Percentiles rank a stretch among this genome's conserved stretches.
Evolutionary conservation across 1,140 invertebrate genomes (phyloP).

Genomic region (Paracyclopina nana): DNA sequence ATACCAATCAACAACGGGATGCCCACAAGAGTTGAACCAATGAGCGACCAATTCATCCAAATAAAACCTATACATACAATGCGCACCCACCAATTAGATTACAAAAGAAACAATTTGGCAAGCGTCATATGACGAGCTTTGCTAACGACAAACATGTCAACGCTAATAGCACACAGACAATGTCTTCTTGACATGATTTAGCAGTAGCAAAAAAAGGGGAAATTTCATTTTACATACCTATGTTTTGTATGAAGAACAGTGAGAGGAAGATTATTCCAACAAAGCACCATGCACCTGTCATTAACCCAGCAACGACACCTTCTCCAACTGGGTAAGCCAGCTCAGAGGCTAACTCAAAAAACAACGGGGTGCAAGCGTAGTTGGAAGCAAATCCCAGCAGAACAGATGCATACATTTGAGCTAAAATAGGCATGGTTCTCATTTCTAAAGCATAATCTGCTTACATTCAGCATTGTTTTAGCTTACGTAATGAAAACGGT

Average conservation of each 20-base stretch:
- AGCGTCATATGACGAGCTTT: too few relatives aligned
- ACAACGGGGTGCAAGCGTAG: constrained; percentile 29
- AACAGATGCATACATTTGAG: constrained; percentile 22
- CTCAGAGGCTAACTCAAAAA: constrained; percentile 31
- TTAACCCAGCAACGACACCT: constrained; percentile 29
- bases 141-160: too few relatives aligned
- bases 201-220: too few relatives aligned
- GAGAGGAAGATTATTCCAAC: constrained; percentile 27
- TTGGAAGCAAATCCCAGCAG: constrained; percentile 27
- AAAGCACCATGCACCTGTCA: constrained; percentile 29
- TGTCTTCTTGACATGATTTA: too few relatives aligned
- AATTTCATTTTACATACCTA: constrained; percentile 25
- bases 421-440: too few relatives aligned
- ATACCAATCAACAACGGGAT: neutral
- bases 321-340: constrained; percentile 32
- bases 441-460: too few relatives aligned
- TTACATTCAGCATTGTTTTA: too few relatives aligned
- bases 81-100: too few relatives aligned
- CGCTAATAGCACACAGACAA: too few relatives aligned
- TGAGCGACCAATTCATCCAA: neutral
- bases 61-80: neutral
- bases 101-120: too few relatives aligned
- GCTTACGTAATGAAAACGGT: neutral
- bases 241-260: constrained; percentile 26
- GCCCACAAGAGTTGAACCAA: neutral